Base-by-base conservation (phyloP, 1,140 invertebrate genomes). In the Lordiphosa mommai region DNA sequence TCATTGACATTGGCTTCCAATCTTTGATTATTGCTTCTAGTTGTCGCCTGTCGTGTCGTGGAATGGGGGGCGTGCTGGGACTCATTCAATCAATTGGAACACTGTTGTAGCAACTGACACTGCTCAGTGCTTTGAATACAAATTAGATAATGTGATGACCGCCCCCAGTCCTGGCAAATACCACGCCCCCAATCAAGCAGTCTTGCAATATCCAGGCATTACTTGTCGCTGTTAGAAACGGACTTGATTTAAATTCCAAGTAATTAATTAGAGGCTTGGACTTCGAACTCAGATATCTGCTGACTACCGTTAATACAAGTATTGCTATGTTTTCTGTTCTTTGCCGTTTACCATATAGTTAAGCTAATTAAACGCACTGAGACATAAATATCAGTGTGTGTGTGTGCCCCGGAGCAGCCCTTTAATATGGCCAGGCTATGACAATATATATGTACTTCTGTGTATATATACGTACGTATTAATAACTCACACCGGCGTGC, bases 161-260 rank as follows among this genome's bases (percentile, higher is more conserved):
- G 36, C 38, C 73, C 38, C 73, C 66, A 41, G 27, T 23, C n/a
- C 3, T 41, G n/a, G n/a, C 12, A 14, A 30, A 20, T 23, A 32
- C 43, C 14, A 43, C 41, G 36, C 14, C 46, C 10, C 23, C 29
- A 33, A 47, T 47, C 29, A 47, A 27, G 44, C 44, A 7, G 38
- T 7, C 6, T 6, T 16, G 12, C 14, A 8, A 36, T 20, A 13
- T 27, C 32, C 27, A 8, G 30, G 44, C 30, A 44, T 27, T 44
- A 43, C 52, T 59, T 58, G 44, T 64, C 53, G 50, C 56, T 47
- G 59, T 65, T 69, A 64, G 68, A 66, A 67, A 60, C 51, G 48
- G 67, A 68, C 67, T 82, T 82, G 72, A 84, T 82, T 82, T 84
- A 82, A 84, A 84, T 85, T 71, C 79, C 77, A 84, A 85, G 68